Evolutionary conservation across 1,140 invertebrate species (phyloP), one percentile per base, ranked within the genome.

Genomic region (Rhagoletis pomonella): DNA sequence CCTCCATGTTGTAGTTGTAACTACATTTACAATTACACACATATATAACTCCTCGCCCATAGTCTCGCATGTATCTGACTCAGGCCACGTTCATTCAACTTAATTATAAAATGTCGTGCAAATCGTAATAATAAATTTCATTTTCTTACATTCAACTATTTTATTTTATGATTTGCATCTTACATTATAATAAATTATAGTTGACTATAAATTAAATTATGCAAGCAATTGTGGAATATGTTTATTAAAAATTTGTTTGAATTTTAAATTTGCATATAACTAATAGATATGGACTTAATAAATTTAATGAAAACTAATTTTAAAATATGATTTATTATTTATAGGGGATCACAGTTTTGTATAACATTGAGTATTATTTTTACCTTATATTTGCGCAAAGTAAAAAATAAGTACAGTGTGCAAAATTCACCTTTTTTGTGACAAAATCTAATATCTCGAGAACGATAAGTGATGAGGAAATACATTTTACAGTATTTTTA

Each of bases 71-170:
- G 69, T n/a, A 42, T 17, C 4, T 10, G 17, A 4, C 69, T n/a
- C 12, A 12, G 44, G 9, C 44, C 12, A 73, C 2, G 39, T 73
- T 17, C 69, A n/a, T 73, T 50, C 19, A 17, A 50, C 69, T 44
- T 73, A 47, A 73, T 73, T 47, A 73, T 73, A 73, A 73, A 73
- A 73, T 73, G 69, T 73, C 69, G 69, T 47, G 44, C 69, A 73
- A 73, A 73, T 73, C 39, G 69, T 73, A 47, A 73, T 73, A 73
- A 73, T 73, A 73, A 47, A 73, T 73, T 73, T 73, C 1, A 10
- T 47, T 73, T 73, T 50, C 69, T 73, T 73, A 12, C 69, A 44
- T 73, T 47, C 42, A 47, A 73, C 39, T 47, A 73, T 17, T 47
- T 73, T 47, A 73, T 50, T 73, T 73, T 73, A 47, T 42, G 14